Base-by-base conservation (phyloP, 2,797 vertebrate genomes). In the Astyanax mexicanus region DNA sequence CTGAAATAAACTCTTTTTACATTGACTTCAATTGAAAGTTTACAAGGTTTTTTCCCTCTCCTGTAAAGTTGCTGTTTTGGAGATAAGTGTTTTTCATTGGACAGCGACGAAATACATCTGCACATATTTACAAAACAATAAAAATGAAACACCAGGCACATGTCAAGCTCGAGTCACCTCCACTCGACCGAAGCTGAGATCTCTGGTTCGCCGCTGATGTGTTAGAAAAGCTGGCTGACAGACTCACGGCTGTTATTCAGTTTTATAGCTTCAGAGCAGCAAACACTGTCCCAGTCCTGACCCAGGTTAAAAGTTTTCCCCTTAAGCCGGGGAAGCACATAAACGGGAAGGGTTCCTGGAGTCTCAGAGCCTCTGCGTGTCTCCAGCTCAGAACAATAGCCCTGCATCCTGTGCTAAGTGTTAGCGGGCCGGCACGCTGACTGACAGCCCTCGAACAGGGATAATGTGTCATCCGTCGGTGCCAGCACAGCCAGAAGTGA, bases 371-470 rank as follows among this genome's bases (percentile, higher is more conserved):
- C 60, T 67, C 47, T 70, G 66, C 51, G 45, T 44, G 64, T 68
- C 40, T 73, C 21, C 60, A 55, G 57, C 57, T 37, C 58, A 74
- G 76, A 74, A 83, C 75, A 83, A 81, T 85, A 74, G 74, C 79
- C n/a, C 64, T 49, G 58, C 79, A 75, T 90, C 89, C 71, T 80
- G 70, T 83, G 85, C 83, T 86, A 80, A 93, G 95, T 95, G 93
- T 94, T 91, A 89, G 87, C 60, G 74, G 83, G 86, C 80, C 57
- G 45, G 81, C 44, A 77, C 79, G 84, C 89, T 95, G 94, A 96
- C 91, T 95, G 97, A 95, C 96, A 95, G 94, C 88, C 90, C 91
- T 94, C 90, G 92, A 94, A 93, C 94, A 93, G 93, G 95, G 96
- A 93, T 96, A 94, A 92, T 91, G 94, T 96, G 94, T 95, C 95